These are phyloP conservation scores for Scrobipalpa costella DNA, from an alignment of 2,888 invertebrate species.

Conservation along the genomic window DNA sequence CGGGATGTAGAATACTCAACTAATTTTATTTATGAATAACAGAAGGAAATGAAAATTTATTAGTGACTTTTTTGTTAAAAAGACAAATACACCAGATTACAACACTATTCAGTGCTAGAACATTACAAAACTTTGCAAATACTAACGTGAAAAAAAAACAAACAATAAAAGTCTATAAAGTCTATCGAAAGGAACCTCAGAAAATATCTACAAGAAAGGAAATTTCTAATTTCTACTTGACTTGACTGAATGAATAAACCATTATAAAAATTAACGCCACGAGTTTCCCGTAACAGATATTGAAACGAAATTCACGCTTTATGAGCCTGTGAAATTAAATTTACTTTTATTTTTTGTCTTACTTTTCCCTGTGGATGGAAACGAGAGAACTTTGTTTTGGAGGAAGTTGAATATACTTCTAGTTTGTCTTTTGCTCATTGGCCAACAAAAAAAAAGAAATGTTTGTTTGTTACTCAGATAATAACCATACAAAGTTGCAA, in stretches of 20 bases:
- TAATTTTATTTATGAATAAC: no score
- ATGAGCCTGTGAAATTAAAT: conserved; percentile 23
- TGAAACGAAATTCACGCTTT: conserved; percentile 24
- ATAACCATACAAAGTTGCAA: neutral
- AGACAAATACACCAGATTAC: no score
- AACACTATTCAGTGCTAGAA: no score
- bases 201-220: neutral
- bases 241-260: conserved; percentile 23
- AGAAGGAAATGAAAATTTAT: no score
- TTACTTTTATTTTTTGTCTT: conserved; percentile 2
- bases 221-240: conserved; percentile 11
- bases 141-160: neutral
- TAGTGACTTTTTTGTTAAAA: no score
- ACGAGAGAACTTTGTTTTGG: conserved; percentile 14
- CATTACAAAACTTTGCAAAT: neutral
- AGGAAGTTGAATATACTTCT: neutral
- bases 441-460: neutral
- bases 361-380: conserved; percentile 18
- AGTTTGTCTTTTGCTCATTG: neutral
- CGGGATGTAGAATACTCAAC: no score
- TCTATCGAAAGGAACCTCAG: neutral
- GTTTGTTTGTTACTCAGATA: neutral
- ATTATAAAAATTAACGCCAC: conserved; percentile 4
- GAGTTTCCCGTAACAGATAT: conserved; percentile 23
- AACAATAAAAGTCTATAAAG: neutral